Percentiles rank a stretch among this genome's conserved stretches.
Evolutionary conservation across 2,888 invertebrate genomes (phyloP).

Genomic region (Oligia fasciuncula): DNA sequence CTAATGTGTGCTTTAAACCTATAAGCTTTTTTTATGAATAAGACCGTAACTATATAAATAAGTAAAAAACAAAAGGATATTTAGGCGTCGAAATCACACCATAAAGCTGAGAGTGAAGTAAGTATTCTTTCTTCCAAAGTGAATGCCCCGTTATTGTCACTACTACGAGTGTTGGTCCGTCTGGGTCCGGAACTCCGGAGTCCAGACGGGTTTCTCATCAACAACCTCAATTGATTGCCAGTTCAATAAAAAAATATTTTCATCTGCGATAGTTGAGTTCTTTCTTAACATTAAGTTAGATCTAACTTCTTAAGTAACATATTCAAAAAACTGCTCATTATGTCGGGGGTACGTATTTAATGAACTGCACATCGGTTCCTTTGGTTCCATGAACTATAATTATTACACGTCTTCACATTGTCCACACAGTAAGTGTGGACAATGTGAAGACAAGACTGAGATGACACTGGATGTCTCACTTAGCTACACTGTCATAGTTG

Average conservation of each 20-base stretch:
- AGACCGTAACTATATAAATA: too few species aligned
- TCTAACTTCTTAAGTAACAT: not conserved
- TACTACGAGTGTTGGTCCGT: not conserved
- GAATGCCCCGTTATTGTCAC: not conserved
- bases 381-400: not conserved
- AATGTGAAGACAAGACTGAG: not conserved
- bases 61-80: too few species aligned
- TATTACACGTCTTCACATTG: not conserved
- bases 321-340: not conserved
- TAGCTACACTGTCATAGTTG: not conserved
- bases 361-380: not conserved
- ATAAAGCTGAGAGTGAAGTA: not conserved
- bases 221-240: not conserved
- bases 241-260: not conserved
- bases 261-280: not conserved
- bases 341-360: not conserved
- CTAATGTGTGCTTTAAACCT: too few species aligned
- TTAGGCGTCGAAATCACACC: too few species aligned
- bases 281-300: not conserved
- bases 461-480: not conserved
- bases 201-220: not conserved
- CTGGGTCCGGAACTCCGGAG: too few species aligned
- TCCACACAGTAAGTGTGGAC: not conserved
- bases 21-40: too few species aligned
- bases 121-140: not conserved